phyloP scores from a whole-genome alignment of 2,113 vertebrate species.

The Anser cygnoides region DNA sequence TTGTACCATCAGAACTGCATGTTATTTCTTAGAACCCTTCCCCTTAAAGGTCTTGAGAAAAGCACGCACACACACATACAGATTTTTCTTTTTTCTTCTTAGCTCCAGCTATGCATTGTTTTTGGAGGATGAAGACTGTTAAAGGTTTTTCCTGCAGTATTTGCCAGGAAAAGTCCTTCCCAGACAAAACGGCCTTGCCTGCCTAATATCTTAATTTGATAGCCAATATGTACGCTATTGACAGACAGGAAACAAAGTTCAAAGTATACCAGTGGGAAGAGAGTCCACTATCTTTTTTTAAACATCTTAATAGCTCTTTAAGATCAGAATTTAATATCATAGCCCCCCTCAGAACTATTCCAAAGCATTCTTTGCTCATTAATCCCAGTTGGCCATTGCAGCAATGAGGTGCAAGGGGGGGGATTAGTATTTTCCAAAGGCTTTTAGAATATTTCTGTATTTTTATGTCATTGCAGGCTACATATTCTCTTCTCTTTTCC shows the following conservation, averaged over 20 bases:
- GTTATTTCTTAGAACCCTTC: slow-evolving; percentile 3
- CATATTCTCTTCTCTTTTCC: neutral
- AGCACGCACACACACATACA: neutral
- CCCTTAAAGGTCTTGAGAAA: slow-evolving; percentile 6
- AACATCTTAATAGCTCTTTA: neutral
- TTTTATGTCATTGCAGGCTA: neutral
- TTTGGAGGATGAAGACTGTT: neutral
- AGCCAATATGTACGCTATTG: neutral
- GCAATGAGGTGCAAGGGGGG: neutral
- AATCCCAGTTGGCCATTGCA: neutral
- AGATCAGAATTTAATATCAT: neutral
- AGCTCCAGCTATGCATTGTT: neutral
- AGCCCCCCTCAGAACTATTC: neutral
- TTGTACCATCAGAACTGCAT: neutral
- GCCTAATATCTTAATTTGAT: neutral
- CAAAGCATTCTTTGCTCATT: neutral
- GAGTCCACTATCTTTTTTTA: neutral
- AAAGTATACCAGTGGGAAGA: neutral
- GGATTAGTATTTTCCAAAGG: neutral
- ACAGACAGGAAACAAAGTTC: neutral
- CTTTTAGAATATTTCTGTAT: neutral
- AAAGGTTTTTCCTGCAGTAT: neutral
- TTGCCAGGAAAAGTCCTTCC: neutral
- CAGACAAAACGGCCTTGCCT: neutral
- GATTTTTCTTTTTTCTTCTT: neutral